Conservation (phyloP, 2,797 vertebrate genomes). For the Aeoliscus strigatus region DNA sequence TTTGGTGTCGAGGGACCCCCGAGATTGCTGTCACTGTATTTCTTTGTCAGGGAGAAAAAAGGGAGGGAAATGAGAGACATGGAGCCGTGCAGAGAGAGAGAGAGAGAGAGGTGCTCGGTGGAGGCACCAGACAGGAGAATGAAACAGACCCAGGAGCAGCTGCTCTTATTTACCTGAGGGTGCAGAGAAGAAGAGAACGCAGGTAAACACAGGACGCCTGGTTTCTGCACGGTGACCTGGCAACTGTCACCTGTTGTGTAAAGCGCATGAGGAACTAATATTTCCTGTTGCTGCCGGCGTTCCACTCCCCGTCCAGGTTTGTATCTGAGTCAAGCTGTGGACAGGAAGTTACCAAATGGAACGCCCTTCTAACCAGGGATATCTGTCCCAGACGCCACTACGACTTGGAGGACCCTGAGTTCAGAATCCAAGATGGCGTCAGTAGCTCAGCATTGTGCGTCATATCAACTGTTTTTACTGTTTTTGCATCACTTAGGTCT, state of each 20-base stretch:
- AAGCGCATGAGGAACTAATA: conserved; percentile 16
- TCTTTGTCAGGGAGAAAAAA: conserved; percentile 68
- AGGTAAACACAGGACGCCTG: conserved; percentile 38
- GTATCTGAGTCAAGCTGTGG: no score
- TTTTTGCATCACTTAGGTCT: no score
- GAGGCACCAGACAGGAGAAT: conserved; percentile 17
- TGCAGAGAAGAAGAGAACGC: conserved; percentile 9
- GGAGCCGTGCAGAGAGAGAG: conserved; percentile 33
- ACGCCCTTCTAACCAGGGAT: no score
- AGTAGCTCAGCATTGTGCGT: no score
- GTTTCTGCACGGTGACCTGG: conserved; percentile 34
- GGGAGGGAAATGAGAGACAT: conserved; percentile 39
- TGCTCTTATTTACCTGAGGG: conserved; percentile 50
- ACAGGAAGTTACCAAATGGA: no score
- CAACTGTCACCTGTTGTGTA: conserved; percentile 30
- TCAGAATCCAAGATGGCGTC: no score
- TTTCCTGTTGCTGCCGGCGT: conserved; percentile 43
- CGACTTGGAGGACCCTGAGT: no score
- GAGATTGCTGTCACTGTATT: conserved; percentile 75
- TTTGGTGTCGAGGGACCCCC: conserved; percentile 65
- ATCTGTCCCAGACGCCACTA: no score
- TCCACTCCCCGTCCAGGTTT: no score
- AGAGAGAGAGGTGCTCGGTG: conserved; percentile 14
- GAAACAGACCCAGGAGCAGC: conserved; percentile 41
- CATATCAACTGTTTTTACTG: no score